A percentile compares a stretch with the other conserved stretches of the same genome.
phyloP scores from a whole-genome alignment of 2,888 invertebrate species.

The Cosmia trapezina region DNA sequence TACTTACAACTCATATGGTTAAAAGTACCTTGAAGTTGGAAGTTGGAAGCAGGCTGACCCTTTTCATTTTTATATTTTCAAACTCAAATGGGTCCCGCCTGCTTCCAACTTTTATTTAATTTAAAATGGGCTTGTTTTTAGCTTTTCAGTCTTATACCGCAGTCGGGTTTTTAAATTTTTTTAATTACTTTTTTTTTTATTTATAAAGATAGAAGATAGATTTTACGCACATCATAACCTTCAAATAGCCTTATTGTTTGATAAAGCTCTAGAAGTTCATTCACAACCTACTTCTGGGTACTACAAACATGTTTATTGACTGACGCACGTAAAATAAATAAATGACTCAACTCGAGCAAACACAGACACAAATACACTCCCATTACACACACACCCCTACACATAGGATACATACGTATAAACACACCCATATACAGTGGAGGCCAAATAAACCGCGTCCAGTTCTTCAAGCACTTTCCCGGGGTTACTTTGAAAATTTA shows the following conservation, averaged over 20 bases:
- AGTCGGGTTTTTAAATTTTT: too few species aligned
- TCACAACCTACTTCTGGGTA: neutral
- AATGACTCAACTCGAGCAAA: slow-evolving; percentile 9
- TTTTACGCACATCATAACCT: neutral
- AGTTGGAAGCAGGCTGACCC: too few species aligned
- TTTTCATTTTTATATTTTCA: too few species aligned
- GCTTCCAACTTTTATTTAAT: too few species aligned
- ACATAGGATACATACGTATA: neutral
- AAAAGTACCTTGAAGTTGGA: too few species aligned
- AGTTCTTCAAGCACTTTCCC: slow-evolving; percentile 60
- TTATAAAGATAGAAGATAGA: too few species aligned
- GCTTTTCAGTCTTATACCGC: too few species aligned
- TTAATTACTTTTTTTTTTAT: too few species aligned
- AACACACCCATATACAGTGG: slow-evolving; percentile 11
- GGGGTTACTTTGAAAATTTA: slow-evolving; percentile 66
- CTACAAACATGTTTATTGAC: neutral
- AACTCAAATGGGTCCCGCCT: too few species aligned
- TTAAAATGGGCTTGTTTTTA: too few species aligned
- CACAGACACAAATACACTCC: neutral
- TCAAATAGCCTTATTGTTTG: neutral
- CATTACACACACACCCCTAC: slow-evolving; percentile 8
- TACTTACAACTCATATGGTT: too few species aligned
- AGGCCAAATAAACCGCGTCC: slow-evolving; percentile 59
- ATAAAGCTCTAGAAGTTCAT: neutral
- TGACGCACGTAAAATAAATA: slow-evolving; percentile 12